phyloP scores from a whole-genome alignment of 1,140 invertebrate species.

The Marisa cornuarietis region DNA sequence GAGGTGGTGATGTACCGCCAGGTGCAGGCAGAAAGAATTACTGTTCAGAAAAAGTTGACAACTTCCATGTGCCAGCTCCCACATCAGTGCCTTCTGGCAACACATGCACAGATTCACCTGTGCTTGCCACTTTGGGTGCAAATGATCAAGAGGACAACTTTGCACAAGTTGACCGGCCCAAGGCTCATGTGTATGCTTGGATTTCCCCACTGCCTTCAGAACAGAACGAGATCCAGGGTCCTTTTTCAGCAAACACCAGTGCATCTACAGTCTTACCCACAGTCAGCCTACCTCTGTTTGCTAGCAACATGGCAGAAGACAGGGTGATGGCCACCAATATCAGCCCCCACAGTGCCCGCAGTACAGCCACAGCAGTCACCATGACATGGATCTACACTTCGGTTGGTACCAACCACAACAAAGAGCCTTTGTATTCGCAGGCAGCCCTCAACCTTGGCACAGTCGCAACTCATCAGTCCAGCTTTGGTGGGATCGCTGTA shows the following conservation, averaged over 20 bases:
- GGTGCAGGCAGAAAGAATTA: too few species aligned
- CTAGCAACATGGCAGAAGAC: slow-evolving; percentile 20
- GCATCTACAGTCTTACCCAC: background rate
- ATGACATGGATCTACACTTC: slow-evolving; percentile 31
- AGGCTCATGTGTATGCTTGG: slow-evolving; percentile 38
- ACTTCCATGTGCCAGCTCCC: too few species aligned
- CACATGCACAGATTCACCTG: too few species aligned
- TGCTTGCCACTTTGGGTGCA: too few species aligned
- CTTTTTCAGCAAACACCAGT: background rate
- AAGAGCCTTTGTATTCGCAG: slow-evolving; percentile 19
- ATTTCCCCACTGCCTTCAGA: slow-evolving; percentile 36
- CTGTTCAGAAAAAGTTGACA: too few species aligned
- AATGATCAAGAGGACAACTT: too few species aligned
- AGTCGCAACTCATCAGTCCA: slow-evolving; percentile 1
- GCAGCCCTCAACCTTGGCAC: background rate
- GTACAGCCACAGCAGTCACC: slow-evolving; percentile 35
- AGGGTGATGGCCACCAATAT: slow-evolving; percentile 32
- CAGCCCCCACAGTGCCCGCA: slow-evolving; percentile 30
- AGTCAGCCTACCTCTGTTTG: background rate
- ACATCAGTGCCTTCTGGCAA: too few species aligned
- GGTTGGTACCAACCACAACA: slow-evolving; percentile 11
- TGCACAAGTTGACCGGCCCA: slow-evolving; percentile 18
- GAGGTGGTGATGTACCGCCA: background rate
- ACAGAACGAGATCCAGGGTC: slow-evolving; percentile 5
- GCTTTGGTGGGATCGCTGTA: background rate